phyloP scores from a whole-genome alignment of 2,113 vertebrate species.

The Protobothrops mucrosquamatus region DNA sequence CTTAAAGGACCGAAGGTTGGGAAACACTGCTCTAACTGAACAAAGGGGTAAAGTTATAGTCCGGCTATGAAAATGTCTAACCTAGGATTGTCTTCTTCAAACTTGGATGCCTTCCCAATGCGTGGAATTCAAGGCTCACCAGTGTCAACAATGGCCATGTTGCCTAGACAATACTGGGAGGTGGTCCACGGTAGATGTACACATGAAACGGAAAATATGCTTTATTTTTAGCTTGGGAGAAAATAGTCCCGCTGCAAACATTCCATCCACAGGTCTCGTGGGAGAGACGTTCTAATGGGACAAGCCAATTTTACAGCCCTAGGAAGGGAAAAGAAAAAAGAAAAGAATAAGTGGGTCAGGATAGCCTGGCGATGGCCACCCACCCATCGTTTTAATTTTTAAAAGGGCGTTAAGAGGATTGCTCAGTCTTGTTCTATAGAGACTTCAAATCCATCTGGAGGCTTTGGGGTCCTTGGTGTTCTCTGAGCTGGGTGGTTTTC shows the following conservation, averaged over 20 bases:
- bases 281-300: neutral
- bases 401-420: neutral
- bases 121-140: neutral
- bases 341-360: neutral
- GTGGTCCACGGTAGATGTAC: neutral
- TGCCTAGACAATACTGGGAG: neutral
- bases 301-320: neutral
- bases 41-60: neutral
- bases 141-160: neutral
- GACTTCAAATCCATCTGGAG: neutral
- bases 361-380: neutral
- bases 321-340: fast-evolving
- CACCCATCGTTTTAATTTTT: neutral
- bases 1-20: neutral
- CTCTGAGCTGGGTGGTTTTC: too few species aligned
- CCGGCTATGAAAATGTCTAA: neutral
- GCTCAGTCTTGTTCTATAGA: neutral
- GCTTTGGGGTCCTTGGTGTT: too few species aligned
- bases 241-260: neutral
- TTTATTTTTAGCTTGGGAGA: neutral
- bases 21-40: neutral
- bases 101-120: neutral
- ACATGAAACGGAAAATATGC: neutral
- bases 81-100: neutral
- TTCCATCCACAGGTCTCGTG: neutral